Base-by-base conservation (phyloP, 53 echinoderm and acorn worm species). In the Paelopatides confundens region DNA sequence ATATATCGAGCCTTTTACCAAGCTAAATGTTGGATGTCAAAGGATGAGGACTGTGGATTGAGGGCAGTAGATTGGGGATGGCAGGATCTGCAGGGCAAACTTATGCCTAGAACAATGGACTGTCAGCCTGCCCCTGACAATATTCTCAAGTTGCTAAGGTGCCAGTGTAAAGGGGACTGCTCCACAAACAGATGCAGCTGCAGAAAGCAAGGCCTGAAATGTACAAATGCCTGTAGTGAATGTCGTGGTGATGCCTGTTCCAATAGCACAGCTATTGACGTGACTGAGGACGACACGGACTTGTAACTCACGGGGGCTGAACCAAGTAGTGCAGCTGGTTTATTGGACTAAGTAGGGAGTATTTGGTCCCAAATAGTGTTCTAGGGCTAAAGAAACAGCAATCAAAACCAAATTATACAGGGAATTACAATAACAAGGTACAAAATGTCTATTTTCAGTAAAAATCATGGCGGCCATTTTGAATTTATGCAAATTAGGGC, bases 31-130 rank as follows among this genome's bases (percentile, higher is more conserved):
- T 92, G 92, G 92, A 83, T 54, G 65, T 66, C 39, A 32, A 74
- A 26, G 18, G 53, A 38, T 28, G 62, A 34, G 21, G 28, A 38
- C 34, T 69, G 35, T 69, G 35, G 6, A 33, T 69, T 91, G 47
- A 35, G 77, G 18, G 82, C 92, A 83, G 35, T 49, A 46, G 92
- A 89, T 31, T 92, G 88, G 85, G 92, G 92, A 63, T 92, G 92
- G 92, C 32, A 69, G 35, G 70, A 33, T 3, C 32, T 31, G 70
- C 32, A 74, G 35, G 50, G 48, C 36, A 71, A 27, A 34, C 69
- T 69, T 30, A 34, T 32, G 69, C 69, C 69, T 32, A 69, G 3
- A 26, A 69, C 69, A 69, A 69, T 26, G 26, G 77, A 87, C 47
- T 37, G 52, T 23, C 70, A 65, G 67, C 77, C 89, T 50, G 78